phyloP scores from a whole-genome alignment of 2,797 vertebrate genomes.

The Syngnathus rostellatus region DNA sequence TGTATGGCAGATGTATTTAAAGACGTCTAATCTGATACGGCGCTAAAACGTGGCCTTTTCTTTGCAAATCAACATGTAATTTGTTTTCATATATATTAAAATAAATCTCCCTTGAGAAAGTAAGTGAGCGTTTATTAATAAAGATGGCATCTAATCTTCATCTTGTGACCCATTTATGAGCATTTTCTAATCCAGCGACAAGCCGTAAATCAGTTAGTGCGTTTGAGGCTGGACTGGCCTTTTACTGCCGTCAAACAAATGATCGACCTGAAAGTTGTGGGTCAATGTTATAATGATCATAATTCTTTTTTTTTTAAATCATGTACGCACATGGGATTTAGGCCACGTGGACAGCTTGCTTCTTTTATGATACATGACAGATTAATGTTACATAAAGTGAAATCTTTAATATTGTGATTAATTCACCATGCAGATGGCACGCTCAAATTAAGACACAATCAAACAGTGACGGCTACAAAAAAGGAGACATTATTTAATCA shows the following conservation, averaged over 20 bases:
- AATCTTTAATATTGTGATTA: slow-evolving; percentile 62
- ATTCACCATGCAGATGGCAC: slow-evolving; percentile 51
- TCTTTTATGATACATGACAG: slow-evolving; percentile 54
- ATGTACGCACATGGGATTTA: slow-evolving; percentile 52
- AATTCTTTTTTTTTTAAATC: slow-evolving; percentile 26
- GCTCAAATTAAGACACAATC: slow-evolving; percentile 32
- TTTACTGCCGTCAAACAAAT: slow-evolving; percentile 22
- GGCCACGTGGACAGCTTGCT: slow-evolving; percentile 57
- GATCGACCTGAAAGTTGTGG: neutral
- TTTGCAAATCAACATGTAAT: slow-evolving; percentile 76
- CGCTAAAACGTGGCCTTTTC: slow-evolving; percentile 67
- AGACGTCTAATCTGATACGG: slow-evolving; percentile 74
- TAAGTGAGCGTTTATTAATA: slow-evolving; percentile 71
- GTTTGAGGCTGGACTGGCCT: slow-evolving; percentile 43
- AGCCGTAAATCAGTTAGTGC: slow-evolving; percentile 56
- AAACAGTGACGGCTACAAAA: slow-evolving; percentile 9
- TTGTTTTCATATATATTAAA: slow-evolving; percentile 53
- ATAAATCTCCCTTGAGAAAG: slow-evolving; percentile 72
- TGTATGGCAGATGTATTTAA: slow-evolving; percentile 69
- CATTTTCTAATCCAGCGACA: slow-evolving; percentile 52
- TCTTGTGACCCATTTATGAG: slow-evolving; percentile 78
- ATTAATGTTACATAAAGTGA: slow-evolving; percentile 57
- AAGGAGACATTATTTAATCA: neutral
- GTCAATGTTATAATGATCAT: slow-evolving; percentile 18
- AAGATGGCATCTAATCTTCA: slow-evolving; percentile 75